Conservation (phyloP, 2,113 vertebrate species). For the Melospiza melodia region DNA sequence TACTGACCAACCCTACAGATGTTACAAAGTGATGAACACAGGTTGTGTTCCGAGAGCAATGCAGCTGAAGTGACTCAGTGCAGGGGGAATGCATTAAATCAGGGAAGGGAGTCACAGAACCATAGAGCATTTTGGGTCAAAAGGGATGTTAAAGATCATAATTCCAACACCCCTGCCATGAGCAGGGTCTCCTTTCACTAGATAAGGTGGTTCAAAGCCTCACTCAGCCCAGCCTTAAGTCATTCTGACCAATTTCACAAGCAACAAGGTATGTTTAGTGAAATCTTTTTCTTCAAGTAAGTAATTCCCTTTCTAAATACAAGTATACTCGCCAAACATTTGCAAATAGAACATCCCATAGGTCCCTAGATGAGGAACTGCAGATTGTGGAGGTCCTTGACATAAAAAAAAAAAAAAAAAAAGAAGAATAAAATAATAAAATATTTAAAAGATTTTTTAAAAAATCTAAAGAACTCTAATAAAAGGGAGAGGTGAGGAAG, state of each 20-base stretch:
- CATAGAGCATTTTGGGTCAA: fast-evolving
- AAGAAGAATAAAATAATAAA: not conserved
- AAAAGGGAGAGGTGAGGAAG: fast-evolving
- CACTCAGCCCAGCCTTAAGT: not conserved
- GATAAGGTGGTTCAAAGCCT: not conserved
- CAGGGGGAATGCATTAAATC: not conserved
- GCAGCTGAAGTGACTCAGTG: not conserved
- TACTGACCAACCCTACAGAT: not conserved
- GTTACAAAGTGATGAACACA: not conserved
- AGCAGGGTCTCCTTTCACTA: not conserved
- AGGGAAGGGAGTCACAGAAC: not conserved
- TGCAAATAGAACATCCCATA: not conserved
- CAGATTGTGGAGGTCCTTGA: too few species aligned
- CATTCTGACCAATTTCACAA: not conserved
- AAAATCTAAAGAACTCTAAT: not conserved
- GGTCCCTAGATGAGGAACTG: not conserved
- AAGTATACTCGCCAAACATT: not conserved
- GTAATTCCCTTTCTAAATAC: not conserved
- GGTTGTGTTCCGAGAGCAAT: not conserved
- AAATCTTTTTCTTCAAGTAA: not conserved
- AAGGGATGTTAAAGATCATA: not conserved
- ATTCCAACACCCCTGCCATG: not conserved
- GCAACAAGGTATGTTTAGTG: not conserved
- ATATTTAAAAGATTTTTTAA: not conserved
- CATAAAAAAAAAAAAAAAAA: not conserved